Base-by-base conservation (phyloP, 2,888 invertebrate species). In the Melikaiella ostensackeni region DNA sequence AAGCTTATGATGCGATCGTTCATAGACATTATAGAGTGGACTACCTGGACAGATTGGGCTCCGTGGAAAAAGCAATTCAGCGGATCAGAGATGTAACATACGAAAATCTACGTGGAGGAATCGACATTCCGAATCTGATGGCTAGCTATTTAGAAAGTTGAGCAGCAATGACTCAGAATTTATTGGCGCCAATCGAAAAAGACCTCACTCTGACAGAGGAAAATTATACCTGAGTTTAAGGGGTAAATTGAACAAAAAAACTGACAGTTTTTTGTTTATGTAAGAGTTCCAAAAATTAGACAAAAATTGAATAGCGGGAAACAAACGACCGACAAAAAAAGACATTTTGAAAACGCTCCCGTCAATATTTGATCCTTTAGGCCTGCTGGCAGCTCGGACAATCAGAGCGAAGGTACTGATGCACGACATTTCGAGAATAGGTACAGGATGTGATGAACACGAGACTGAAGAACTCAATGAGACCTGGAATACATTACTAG, bases 331-430 rank as follows among this genome's bases (percentile, higher is more conserved):
- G 11, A 86, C 82, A 38, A 85, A 84, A 62, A 38, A 82, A 74
- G 79, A 83, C 46, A 50, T 78, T 11, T 74, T 83, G 33, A 80
- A 76, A 59, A 62, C 77, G 2, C 75, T 81, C 7, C 84, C 80
- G 86, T 86, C 82, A 3, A 42, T 86, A 0, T 88, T 84, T 74
- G 86, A 89, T 46, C 87, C 88, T 0, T 59, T 86, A 1, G 85
- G 86, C 21, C 64, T 85, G 0, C 62, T 86, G 16, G 76, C 79
- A 1, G 77, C 81, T n/a, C 77, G 85, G 4, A 59, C 80, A 1
- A 79, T 86, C n/a, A 66, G 79, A 35, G 76, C 80, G 13, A 80
- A 81, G 74, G 82, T 84, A 0, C 35, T 87, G 1, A 73, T 86
- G 30, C 83, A 84, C 59, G 77, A 84, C 27, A 80, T 84, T 75